Evolutionary conservation across 1,140 invertebrate species (phyloP).

Genomic region (Cherax quadricarinatus): DNA sequence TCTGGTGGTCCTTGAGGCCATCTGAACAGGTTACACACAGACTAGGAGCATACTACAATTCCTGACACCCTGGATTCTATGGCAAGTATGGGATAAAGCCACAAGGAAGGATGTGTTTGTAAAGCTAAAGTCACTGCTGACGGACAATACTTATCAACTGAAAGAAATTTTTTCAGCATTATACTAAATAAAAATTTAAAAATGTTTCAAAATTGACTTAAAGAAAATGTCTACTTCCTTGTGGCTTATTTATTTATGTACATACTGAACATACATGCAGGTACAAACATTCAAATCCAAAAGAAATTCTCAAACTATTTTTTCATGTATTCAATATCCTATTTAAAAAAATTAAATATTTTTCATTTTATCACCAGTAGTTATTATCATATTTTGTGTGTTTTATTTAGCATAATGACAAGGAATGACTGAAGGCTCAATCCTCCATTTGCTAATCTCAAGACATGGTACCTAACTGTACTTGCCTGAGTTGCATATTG

Average conservation of each 20-base stretch:
- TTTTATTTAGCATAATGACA: no score
- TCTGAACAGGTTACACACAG: not conserved
- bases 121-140: not conserved
- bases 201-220: not conserved
- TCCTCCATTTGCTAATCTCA: no score
- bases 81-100: slow-evolving; percentile 10
- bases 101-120: slow-evolving; percentile 35
- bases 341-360: no score
- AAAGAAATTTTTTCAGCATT: no score
- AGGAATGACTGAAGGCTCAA: no score
- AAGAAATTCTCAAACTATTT: not conserved
- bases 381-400: no score
- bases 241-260: slow-evolving; percentile 22
- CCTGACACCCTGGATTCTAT: slow-evolving; percentile 22
- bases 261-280: slow-evolving; percentile 1
- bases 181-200: no score
- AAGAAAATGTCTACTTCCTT: slow-evolving; percentile 17
- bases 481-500: no score
- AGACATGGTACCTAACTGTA: no score
- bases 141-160: no score
- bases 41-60: not conserved
- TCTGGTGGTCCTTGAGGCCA: not conserved
- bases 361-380: no score
- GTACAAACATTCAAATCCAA: slow-evolving; percentile 30
- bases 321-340: no score